Base-by-base conservation (phyloP, 2,888 invertebrate species). In the Synanthedon formicaeformis region DNA sequence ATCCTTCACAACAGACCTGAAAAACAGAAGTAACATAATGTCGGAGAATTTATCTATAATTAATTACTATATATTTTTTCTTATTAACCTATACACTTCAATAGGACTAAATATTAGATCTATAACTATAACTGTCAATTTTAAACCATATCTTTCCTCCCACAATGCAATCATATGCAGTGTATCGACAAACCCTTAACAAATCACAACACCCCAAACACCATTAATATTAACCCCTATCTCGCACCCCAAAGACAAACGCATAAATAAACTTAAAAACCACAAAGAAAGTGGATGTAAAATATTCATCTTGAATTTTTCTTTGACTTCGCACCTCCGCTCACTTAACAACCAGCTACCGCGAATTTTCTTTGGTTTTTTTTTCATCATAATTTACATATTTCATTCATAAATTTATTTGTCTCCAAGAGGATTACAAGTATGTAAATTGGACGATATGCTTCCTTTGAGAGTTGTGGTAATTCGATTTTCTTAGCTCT, bases 181-280 rank as follows among this genome's bases (percentile, higher is more conserved):
- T 34, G 45, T 45, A 45, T 45, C 45, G 45, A 45, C 13, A 45
- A 45, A 16, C 49, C 49, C 23, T 16, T 49, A 49, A 49, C 49
- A 49, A 49, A 16, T 49, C 14, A 49, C 14, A 55, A 57, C 59
- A 64, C 61, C 63, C 57, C 65, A 61, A 60, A 58, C 55, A 65
- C 65, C 75, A 72, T 76, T 73, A 77, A 78, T 77, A 77, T 73
- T 73, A 76, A 72, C 72, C 70, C 69, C 70, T 65, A 64, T 62
- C 62, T 41, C n/a, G 61, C 52, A 60, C 67, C 67, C 73, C 64
- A 64, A 61, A 50, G 41, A 45, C 56, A 62, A 57, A 57, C 66
- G 64, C 73, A 78, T 81, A 79, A 80, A 79, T 79, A 80, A 70
- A 79, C 74, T 77, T 79, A 77, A 75, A 67, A 70, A 71, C 71